Evolutionary conservation across 2,797 vertebrate genomes (phyloP), one percentile per base, ranked within the genome.

Genomic region (Labroides dimidiatus): DNA sequence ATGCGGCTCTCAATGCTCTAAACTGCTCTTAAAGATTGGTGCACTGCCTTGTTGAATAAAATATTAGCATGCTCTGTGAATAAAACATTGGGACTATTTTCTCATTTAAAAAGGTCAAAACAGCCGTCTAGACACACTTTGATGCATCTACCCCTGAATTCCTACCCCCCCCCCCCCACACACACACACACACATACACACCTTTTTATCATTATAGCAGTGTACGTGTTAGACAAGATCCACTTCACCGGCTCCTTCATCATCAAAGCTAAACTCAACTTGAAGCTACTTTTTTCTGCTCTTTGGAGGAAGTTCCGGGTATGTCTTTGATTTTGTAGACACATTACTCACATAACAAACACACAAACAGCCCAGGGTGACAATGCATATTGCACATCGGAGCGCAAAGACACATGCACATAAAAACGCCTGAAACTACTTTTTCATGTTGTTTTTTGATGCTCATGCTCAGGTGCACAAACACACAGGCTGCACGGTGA

Each of bases 31-130:
- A 76, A 69, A 68, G 48, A 79, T 64, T n/a, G 54, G 24, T 56
- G 52, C 27, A 11, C 64, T 41, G 63, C 60, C 43, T 69, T 37
- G 65, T 58, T 80, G 80, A 82, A 84, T 79, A 68, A 66, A 73
- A 76, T 66, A 85, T 80, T 44, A 81, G 63, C 53, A 23, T 44
- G 45, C 55, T 33, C 24, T 14, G 52, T 81, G 79, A 89, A 87
- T 80, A 88, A 88, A 85, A 80, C 81, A 84, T 82, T 20, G 0
- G 49, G 37, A 37, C 58, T 41, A 45, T 78, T 79, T 87, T 68
- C 70, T 77, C 19, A 49, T 75, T 51, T 50, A 43, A 70, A 80
- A 79, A 84, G 80, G 85, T 88, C 84, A 87, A 76, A 84, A 79
- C 72, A 72, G 72, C 64, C 62, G 77, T 82, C 71, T 64, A 75